phyloP scores from a whole-genome alignment of 1,140 invertebrate genomes.

The Diorhabda sublineata region DNA sequence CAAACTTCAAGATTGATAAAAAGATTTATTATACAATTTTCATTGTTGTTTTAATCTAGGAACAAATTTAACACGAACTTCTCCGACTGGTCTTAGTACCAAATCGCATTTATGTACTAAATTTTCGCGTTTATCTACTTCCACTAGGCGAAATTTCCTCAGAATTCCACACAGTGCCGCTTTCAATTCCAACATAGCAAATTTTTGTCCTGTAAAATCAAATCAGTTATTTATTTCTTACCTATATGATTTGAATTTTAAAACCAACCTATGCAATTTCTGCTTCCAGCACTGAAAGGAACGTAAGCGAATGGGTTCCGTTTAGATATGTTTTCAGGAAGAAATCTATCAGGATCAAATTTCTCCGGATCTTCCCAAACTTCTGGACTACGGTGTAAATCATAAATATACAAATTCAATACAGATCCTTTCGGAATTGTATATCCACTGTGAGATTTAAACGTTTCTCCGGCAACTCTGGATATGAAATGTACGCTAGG shows the following conservation, averaged over 20 bases:
- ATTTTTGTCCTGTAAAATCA: slow-evolving; percentile 60
- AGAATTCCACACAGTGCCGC: slow-evolving; percentile 63
- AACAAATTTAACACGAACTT: background rate
- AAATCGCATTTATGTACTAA: slow-evolving; percentile 41
- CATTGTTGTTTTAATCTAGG: background rate
- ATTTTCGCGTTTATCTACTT: slow-evolving; percentile 35
- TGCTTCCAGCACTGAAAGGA: slow-evolving; percentile 61
- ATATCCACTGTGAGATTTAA: slow-evolving; percentile 39
- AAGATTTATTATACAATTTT: no score
- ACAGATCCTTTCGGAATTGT: slow-evolving; percentile 28
- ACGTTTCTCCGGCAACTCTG: slow-evolving; percentile 51
- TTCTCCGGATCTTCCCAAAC: slow-evolving; percentile 58
- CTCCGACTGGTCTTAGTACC: slow-evolving; percentile 42
- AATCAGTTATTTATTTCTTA: background rate
- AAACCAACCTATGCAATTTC: slow-evolving; percentile 58
- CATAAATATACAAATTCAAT: slow-evolving; percentile 45
- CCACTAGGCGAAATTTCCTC: slow-evolving; percentile 55
- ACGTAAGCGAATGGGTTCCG: slow-evolving; percentile 55
- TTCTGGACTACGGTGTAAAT: slow-evolving; percentile 53
- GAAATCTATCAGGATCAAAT: slow-evolving; percentile 68
- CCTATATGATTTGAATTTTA: background rate
- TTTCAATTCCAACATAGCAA: slow-evolving; percentile 75
- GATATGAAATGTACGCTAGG: slow-evolving; percentile 65
- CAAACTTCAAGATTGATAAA: no score
- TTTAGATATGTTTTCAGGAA: slow-evolving; percentile 51